Evolutionary conservation across 2,797 vertebrate genomes (phyloP).

Genomic region (Artibeus lituratus): DNA sequence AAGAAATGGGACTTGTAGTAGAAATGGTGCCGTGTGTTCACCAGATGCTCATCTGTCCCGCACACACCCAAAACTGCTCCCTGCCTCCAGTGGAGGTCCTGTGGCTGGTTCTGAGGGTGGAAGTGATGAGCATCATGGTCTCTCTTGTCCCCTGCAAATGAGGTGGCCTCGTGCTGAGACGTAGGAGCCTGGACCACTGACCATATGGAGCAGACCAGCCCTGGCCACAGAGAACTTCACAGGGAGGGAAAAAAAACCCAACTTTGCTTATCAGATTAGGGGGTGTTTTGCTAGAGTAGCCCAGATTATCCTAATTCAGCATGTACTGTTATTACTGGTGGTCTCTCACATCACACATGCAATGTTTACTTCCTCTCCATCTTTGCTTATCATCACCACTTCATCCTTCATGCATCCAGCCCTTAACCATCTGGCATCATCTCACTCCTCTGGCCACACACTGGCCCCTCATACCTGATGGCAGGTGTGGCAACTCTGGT

Average conservation of each 20-base stretch:
- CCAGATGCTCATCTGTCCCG: not conserved
- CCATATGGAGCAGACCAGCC: not conserved
- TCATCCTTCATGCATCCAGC: fast-evolving
- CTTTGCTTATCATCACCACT: not conserved
- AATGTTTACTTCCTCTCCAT: not conserved
- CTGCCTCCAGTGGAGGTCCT: not conserved
- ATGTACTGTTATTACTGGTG: no score
- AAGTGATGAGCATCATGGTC: no score
- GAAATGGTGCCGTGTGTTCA: not conserved
- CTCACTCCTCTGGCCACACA: not conserved
- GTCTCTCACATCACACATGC: fast-evolving
- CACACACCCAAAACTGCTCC: not conserved
- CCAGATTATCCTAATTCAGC: not conserved
- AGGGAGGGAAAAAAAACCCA: not conserved
- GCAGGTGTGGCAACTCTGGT: not conserved
- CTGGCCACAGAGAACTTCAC: not conserved
- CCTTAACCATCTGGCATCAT: not conserved
- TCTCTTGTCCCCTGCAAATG: not conserved
- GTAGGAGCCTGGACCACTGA: not conserved
- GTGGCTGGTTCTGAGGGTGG: not conserved
- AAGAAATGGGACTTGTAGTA: not conserved
- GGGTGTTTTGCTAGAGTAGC: no score
- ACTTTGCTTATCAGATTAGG: not conserved
- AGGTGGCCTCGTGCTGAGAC: not conserved
- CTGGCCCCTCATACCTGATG: not conserved